These are phyloP conservation scores for Ectropis crepuscularia DNA, from an alignment of 2,888 invertebrate species.

Conservation along the genomic window DNA sequence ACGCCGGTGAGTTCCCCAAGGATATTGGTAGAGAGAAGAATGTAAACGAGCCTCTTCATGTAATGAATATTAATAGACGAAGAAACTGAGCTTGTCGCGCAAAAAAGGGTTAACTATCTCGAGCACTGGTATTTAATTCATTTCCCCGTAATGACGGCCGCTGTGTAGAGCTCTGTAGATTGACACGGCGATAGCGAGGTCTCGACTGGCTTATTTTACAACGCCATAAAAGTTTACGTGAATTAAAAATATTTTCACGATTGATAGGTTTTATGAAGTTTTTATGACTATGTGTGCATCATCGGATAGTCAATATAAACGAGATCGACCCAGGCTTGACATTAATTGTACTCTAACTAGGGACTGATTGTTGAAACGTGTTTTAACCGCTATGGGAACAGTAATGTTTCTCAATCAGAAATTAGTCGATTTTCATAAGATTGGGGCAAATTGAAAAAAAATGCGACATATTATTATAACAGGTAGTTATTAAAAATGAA, in stretches of 20 bases:
- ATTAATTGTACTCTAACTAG: too few species aligned
- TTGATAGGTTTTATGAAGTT: conserved; percentile 7
- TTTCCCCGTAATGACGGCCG: conserved; percentile 28
- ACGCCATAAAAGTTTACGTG: conserved; percentile 42
- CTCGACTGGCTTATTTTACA: conserved; percentile 39
- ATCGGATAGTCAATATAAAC: too few species aligned
- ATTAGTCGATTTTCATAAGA: too few species aligned
- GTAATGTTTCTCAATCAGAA: too few species aligned
- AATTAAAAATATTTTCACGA: conserved; percentile 36
- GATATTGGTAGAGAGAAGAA: conserved; percentile 55
- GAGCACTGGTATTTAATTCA: conserved; percentile 34
- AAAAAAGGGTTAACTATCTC: conserved; percentile 48
- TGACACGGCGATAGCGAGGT: conserved; percentile 38
- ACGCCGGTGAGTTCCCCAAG: conserved; percentile 50
- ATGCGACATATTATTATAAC: too few species aligned
- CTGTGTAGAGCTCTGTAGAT: conserved; percentile 28
- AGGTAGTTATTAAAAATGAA: too few species aligned
- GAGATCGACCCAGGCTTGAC: too few species aligned
- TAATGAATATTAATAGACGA: conserved; percentile 68
- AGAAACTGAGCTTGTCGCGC: conserved; percentile 47
- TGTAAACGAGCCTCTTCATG: conserved; percentile 53
- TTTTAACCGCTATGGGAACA: too few species aligned
- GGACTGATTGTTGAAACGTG: too few species aligned
- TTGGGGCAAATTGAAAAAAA: too few species aligned
- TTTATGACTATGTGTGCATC: neutral